phyloP scores from a whole-genome alignment of 1,140 invertebrate species.

The Halyomorpha halys region DNA sequence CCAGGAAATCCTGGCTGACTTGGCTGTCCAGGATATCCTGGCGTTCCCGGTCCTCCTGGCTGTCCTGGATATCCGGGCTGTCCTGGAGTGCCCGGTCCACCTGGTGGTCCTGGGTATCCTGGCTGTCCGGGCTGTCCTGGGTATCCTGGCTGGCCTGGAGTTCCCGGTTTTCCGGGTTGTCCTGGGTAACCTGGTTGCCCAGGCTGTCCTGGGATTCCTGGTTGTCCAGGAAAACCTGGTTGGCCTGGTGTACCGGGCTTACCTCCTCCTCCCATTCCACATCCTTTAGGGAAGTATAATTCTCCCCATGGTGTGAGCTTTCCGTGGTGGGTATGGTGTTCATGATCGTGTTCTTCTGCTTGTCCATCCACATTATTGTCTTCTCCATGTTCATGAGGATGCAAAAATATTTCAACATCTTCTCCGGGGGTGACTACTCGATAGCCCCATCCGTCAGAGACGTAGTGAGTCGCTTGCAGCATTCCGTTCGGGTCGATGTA shows the following conservation, averaged over 20 bases:
- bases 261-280: conserved; percentile 34
- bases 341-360: conserved; percentile 30
- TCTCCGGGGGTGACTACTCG: conserved; percentile 54
- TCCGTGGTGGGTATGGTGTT: conserved; percentile 42
- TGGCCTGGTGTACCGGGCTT: conserved; percentile 27
- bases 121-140: conserved; percentile 30
- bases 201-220: conserved; percentile 29
- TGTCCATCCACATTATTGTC: conserved; percentile 20
- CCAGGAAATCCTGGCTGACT: conserved; percentile 23
- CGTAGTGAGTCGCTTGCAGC: conserved; percentile 57
- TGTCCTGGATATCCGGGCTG: conserved; percentile 32
- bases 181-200: conserved; percentile 31
- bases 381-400: conserved; percentile 31
- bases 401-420: conserved; percentile 55
- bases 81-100: conserved; percentile 30
- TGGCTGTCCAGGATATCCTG: conserved; percentile 31
- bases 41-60: conserved; percentile 33
- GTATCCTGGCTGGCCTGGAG: conserved; percentile 29
- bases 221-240: conserved; percentile 28
- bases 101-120: conserved; percentile 29
- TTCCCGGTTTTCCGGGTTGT: conserved; percentile 29
- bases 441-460: conserved; percentile 67
- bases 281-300: conserved; percentile 50
- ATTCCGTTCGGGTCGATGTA: conserved; percentile 57
- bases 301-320: conserved; percentile 46